Evolutionary conservation across 2,888 invertebrate species (phyloP).

Genomic region (Zootermopsis nevadensis): DNA sequence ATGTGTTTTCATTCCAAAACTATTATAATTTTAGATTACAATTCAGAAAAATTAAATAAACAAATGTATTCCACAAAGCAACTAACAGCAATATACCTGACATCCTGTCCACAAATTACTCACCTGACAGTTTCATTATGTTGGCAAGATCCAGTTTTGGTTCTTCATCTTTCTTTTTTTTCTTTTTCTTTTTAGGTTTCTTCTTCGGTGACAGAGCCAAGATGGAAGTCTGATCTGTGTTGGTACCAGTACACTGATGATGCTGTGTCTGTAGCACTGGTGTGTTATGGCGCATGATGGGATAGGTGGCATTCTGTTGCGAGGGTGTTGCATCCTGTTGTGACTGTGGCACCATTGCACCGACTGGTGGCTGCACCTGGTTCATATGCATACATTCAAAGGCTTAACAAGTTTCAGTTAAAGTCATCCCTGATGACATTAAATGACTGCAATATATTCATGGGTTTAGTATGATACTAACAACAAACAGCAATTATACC

Average conservation of each 20-base stretch:
- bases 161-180: conserved; percentile 66
- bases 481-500: no score
- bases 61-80: no score
- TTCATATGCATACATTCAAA: neutral
- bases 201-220: conserved; percentile 62
- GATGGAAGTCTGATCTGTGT: conserved; percentile 14
- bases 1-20: no score
- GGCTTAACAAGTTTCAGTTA: no score
- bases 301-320: conserved; percentile 56
- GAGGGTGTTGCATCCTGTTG: conserved; percentile 48
- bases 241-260: conserved; percentile 42
- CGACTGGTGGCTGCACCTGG: neutral
- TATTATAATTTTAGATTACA: no score
- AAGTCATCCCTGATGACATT: no score
- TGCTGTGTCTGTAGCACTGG: conserved; percentile 37
- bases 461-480: no score
- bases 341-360: neutral
- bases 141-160: conserved; percentile 76
- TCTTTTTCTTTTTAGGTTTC: conserved; percentile 69
- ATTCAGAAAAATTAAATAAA: no score
- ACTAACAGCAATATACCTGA: no score
- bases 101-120: neutral
- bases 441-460: no score
- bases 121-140: conserved; percentile 78
- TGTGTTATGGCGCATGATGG: conserved; percentile 56